phyloP scores from a whole-genome alignment of 2,797 vertebrate species.

The Ceryle rudis region DNA sequence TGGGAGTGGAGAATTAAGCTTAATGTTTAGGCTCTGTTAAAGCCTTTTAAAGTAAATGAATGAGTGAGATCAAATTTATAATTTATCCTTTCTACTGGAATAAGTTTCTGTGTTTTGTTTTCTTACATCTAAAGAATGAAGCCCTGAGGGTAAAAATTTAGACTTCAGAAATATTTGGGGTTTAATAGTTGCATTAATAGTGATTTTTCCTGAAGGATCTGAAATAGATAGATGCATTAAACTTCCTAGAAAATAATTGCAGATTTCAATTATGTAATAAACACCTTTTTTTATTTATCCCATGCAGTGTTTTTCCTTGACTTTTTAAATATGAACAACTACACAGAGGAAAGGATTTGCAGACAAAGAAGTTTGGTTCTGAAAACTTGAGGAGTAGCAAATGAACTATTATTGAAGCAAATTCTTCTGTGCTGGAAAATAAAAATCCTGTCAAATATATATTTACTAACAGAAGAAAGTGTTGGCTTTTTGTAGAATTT shows the following conservation, averaged over 20 bases:
- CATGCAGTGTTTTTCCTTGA: not conserved
- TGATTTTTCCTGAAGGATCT: not conserved
- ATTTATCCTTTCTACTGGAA: not conserved
- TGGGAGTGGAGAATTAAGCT: not conserved
- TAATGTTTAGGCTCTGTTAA: not conserved
- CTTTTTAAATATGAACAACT: not conserved
- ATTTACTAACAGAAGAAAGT: not conserved
- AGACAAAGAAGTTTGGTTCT: not conserved
- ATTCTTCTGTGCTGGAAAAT: not conserved
- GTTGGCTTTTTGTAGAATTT: not conserved
- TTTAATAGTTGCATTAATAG: slow-evolving; percentile 12
- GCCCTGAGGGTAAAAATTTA: slow-evolving; percentile 7
- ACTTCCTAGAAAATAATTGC: not conserved
- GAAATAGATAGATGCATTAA: not conserved
- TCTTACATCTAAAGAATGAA: slow-evolving; percentile 6
- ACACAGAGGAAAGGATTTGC: not conserved
- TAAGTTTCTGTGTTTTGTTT: slow-evolving; percentile 8
- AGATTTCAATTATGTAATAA: slow-evolving; percentile 11
- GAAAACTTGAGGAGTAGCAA: not conserved
- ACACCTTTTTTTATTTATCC: not conserved
- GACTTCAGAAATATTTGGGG: not conserved
- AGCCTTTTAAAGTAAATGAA: not conserved
- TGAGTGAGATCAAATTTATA: not conserved
- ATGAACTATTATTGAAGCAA: not conserved
- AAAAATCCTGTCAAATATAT: not conserved